Percentiles rank a stretch among this genome's conserved stretches.
Conservation (phyloP, 2,797 vertebrate genomes). For the Naso thynnoides region DNA sequence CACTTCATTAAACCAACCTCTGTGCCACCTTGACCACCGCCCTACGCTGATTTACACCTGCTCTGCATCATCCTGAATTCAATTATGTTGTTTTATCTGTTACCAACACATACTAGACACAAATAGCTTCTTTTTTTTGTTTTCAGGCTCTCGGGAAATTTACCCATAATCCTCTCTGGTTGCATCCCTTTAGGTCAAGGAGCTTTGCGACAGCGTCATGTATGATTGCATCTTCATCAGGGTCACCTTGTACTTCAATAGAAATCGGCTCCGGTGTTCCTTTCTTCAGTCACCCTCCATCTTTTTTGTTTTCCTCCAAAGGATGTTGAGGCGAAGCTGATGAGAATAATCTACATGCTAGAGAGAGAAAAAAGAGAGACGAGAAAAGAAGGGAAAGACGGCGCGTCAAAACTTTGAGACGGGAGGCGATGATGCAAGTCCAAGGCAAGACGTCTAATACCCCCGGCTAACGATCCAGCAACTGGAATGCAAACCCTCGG, state of each 20-base stretch:
- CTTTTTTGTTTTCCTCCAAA: slow-evolving; percentile 65
- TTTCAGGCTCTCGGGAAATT: slow-evolving; percentile 28
- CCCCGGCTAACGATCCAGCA: slow-evolving; percentile 77
- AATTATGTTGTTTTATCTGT: slow-evolving; percentile 16
- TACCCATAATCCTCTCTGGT: slow-evolving; percentile 46
- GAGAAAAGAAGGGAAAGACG: slow-evolving; percentile 42
- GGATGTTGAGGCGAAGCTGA: slow-evolving; percentile 60
- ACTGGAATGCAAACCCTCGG: slow-evolving; percentile 79
- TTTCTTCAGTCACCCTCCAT: slow-evolving; percentile 37
- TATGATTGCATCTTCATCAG: slow-evolving; percentile 56
- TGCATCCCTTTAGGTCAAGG: slow-evolving; percentile 47
- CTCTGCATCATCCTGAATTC: slow-evolving; percentile 2
- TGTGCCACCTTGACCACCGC: slow-evolving; percentile 21
- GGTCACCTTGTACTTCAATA: slow-evolving; percentile 73
- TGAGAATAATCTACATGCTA: slow-evolving; percentile 78
- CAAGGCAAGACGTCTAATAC: slow-evolving; percentile 80
- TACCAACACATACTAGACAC: slow-evolving; percentile 1
- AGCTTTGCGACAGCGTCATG: slow-evolving; percentile 19
- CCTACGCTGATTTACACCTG: not conserved
- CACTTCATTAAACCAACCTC: slow-evolving; percentile 10
- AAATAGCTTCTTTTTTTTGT: slow-evolving; percentile 16
- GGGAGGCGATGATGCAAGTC: slow-evolving; percentile 82
- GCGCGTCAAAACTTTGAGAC: slow-evolving; percentile 64
- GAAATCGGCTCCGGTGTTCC: slow-evolving; percentile 21
- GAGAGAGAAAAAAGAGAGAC: slow-evolving; percentile 43